Conservation (phyloP, 2,113 vertebrate species). For the Numida meleagris region DNA sequence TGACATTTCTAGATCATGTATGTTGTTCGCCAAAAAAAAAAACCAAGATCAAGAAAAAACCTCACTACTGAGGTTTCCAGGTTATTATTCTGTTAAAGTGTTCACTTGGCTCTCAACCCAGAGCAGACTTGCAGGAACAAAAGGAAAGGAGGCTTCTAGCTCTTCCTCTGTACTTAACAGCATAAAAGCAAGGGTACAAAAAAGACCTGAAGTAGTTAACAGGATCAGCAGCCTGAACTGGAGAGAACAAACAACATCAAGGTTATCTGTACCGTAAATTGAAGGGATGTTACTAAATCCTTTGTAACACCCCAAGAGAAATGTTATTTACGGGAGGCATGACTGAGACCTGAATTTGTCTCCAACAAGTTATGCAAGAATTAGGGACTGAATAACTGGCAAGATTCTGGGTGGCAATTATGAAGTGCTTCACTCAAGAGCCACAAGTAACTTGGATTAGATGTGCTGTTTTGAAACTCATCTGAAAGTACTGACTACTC, state of each 20-base stretch:
- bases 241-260: background rate
- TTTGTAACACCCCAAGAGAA: background rate
- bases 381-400: background rate
- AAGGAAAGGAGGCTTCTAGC: background rate
- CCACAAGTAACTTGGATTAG: conserved; percentile 1
- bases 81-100: background rate
- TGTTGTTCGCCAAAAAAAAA: background rate
- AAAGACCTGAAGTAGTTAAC: background rate
- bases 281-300: background rate
- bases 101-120: background rate
- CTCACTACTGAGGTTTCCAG: background rate
- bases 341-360: background rate
- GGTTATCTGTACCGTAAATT: background rate
- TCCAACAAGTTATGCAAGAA: background rate
- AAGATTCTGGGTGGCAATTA: background rate
- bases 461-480: conserved; percentile 6
- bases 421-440: background rate
- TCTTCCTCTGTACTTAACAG: background rate
- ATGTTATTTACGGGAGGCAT: background rate
- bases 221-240: background rate
- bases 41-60: background rate
- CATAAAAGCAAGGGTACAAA: background rate
- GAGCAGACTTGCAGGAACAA: background rate
- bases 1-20: background rate
- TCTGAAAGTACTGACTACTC: conserved; percentile 5